phyloP scores from a whole-genome alignment of 2,113 vertebrate species.

The Cheilinus undulatus region DNA sequence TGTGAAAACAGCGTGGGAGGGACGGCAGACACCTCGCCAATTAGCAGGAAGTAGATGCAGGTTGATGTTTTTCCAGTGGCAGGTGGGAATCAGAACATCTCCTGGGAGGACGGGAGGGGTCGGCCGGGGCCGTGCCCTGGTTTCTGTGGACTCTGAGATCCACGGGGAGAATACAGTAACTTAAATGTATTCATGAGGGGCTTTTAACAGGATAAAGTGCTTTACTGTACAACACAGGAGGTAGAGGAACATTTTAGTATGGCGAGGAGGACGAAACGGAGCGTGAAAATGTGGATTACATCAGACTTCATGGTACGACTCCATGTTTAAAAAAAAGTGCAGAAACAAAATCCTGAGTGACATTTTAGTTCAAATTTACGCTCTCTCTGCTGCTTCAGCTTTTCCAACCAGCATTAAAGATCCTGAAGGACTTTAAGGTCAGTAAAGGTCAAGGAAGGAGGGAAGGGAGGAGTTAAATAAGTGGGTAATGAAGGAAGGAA shows the following conservation, averaged over 20 bases:
- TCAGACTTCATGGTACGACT: too few species aligned
- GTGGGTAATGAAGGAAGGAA: too few species aligned
- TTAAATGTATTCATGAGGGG: conserved; percentile 4
- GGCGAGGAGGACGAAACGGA: too few species aligned
- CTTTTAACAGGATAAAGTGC: neutral
- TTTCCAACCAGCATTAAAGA: too few species aligned
- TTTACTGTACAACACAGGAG: neutral
- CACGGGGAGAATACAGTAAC: neutral
- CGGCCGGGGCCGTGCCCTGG: neutral
- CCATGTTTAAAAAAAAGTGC: too few species aligned
- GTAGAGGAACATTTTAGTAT: neutral
- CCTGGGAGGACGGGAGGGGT: neutral
- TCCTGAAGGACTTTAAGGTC: too few species aligned
- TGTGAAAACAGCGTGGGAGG: neutral
- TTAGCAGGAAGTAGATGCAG: conserved; percentile 8
- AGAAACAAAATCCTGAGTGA: too few species aligned
- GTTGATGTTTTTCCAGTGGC: conserved; percentile 9
- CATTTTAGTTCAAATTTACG: too few species aligned
- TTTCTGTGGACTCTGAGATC: neutral
- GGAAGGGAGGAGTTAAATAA: too few species aligned
- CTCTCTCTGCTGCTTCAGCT: too few species aligned
- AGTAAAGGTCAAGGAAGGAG: too few species aligned
- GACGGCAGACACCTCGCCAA: neutral
- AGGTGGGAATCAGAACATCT: conserved; percentile 28
- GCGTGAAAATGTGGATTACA: neutral